Conservation (phyloP, 2,113 vertebrate species). For the Columba livia region DNA sequence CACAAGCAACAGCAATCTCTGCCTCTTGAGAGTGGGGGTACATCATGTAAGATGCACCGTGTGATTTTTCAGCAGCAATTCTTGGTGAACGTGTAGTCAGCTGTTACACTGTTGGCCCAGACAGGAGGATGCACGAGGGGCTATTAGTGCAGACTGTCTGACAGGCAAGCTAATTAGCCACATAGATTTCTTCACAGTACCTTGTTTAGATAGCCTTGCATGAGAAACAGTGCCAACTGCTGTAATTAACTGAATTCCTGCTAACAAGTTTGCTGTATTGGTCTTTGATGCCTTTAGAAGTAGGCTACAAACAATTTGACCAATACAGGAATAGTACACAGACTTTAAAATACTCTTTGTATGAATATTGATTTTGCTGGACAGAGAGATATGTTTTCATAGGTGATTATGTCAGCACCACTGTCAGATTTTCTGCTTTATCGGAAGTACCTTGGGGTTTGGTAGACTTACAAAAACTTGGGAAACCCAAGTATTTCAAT, state of each 20-base stretch:
- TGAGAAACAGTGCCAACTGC: neutral
- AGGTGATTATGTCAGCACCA: neutral
- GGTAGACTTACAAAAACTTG: rapidly evolving
- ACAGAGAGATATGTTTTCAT: neutral
- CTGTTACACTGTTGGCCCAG: neutral
- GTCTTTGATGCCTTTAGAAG: neutral
- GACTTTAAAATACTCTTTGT: neutral
- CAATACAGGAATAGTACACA: neutral
- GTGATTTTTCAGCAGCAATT: neutral
- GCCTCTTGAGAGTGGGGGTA: neutral
- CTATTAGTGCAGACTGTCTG: neutral
- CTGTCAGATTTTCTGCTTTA: neutral
- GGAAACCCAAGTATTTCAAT: neutral
- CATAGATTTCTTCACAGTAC: neutral
- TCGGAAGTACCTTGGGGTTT: rapidly evolving
- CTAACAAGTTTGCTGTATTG: neutral
- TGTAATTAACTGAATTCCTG: neutral
- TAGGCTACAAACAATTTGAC: neutral
- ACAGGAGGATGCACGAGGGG: neutral
- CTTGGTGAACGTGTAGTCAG: rapidly evolving
- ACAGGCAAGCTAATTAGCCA: neutral
- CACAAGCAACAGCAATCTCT: neutral
- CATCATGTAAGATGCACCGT: rapidly evolving
- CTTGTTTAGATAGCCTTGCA: neutral
- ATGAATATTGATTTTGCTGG: neutral